phyloP scores from a whole-genome alignment of 2,797 vertebrate species.

The Rhinatrema bivittatum region DNA sequence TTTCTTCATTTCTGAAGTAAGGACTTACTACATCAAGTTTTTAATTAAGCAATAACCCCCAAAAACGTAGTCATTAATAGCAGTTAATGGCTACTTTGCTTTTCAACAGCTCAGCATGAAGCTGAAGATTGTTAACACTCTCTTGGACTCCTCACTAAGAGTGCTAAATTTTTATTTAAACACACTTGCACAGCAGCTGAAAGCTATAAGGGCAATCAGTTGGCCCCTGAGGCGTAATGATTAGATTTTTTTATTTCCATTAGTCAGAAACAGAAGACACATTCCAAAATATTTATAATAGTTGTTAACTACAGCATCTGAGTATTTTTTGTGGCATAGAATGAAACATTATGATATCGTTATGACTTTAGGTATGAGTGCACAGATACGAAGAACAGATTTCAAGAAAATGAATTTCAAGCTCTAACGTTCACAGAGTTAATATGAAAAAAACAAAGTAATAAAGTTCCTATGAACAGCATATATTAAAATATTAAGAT shows the following conservation, averaged over 20 bases:
- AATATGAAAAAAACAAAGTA: no score
- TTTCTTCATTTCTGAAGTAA: slow-evolving; percentile 24
- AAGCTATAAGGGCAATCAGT: slow-evolving; percentile 36
- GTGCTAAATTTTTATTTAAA: slow-evolving; percentile 53
- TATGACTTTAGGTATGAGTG: no score
- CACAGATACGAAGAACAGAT: no score
- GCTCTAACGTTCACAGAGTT: no score
- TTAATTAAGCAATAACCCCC: slow-evolving; percentile 52
- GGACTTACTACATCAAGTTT: slow-evolving; percentile 21
- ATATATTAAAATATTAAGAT: no score
- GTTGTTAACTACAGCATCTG: slow-evolving; percentile 49
- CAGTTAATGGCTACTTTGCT: slow-evolving; percentile 62
- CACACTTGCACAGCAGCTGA: slow-evolving; percentile 52
- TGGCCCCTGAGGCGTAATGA: slow-evolving; percentile 45
- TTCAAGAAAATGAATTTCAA: no score
- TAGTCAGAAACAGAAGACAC: slow-evolving; percentile 27
- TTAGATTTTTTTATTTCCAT: slow-evolving; percentile 50
- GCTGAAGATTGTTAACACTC: slow-evolving; percentile 66
- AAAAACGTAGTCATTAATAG: slow-evolving; percentile 45
- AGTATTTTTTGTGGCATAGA: no score
- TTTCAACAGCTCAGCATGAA: slow-evolving; percentile 60
- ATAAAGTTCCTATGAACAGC: no score
- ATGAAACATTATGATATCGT: no score
- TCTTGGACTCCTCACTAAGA: slow-evolving; percentile 66
- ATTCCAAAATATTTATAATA: slow-evolving; percentile 57